These are phyloP conservation scores for Amiota mariae DNA, from an alignment of 2,888 invertebrate genomes.

Conservation along the genomic window DNA sequence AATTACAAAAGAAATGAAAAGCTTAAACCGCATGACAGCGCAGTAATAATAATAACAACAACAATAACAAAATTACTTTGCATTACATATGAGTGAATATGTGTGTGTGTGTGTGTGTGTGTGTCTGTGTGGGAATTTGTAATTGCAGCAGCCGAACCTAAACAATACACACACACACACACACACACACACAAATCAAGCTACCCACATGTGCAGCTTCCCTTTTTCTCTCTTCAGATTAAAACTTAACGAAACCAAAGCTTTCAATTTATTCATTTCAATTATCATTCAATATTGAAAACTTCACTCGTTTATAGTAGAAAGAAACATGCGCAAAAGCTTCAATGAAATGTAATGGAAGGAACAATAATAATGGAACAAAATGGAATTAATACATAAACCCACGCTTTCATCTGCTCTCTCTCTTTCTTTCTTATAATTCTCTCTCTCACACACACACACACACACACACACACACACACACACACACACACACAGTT, in stretches of 20 bases:
- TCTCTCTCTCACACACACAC: too few relatives aligned
- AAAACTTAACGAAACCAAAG: constrained; percentile 18
- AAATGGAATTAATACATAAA: neutral
- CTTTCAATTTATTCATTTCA: constrained; percentile 17
- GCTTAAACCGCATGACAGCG: constrained; percentile 34
- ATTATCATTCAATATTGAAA: neutral
- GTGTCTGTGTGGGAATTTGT: too few relatives aligned
- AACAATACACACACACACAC: constrained; percentile 20
- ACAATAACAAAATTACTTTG: constrained; percentile 13
- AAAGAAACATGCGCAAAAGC: constrained; percentile 18
- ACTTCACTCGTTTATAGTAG: neutral
- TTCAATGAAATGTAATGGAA: too few relatives aligned
- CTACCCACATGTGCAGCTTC: constrained; percentile 25
- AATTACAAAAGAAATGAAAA: too few relatives aligned
- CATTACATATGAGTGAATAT: neutral
- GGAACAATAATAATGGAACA: neutral
- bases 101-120: too few relatives aligned
- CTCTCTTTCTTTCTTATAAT: constrained; percentile 37
- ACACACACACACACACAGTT: constrained; percentile 35
- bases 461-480: too few relatives aligned
- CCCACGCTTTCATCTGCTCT: constrained; percentile 23
- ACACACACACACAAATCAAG: neutral
- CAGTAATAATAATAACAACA: constrained; percentile 33
- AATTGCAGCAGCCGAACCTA: constrained; percentile 1
- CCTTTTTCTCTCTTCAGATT: constrained; percentile 26